These are phyloP conservation scores for Hydropotes inermis DNA, from an alignment of 2,113 vertebrate genomes.

Conservation along the genomic window DNA sequence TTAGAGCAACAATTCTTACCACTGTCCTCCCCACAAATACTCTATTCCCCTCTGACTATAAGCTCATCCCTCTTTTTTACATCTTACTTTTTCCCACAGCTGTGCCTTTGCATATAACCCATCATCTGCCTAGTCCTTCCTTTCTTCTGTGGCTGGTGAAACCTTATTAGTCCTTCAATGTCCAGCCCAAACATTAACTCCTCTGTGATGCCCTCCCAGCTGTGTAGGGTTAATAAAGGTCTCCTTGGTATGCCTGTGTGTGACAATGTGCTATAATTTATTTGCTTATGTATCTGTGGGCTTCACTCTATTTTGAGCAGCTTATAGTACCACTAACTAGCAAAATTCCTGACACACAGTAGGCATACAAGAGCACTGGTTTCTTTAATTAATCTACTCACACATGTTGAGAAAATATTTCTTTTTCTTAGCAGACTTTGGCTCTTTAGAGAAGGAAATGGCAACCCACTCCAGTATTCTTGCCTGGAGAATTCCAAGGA, in stretches of 20 bases:
- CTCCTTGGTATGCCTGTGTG: not conserved
- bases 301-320: not conserved
- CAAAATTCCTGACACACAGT: not conserved
- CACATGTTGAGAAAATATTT: not conserved
- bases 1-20: not conserved
- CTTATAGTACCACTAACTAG: not conserved
- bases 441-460: not conserved
- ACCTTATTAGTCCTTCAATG: not conserved
- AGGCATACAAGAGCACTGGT: not conserved
- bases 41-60: not conserved
- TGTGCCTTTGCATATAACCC: not conserved
- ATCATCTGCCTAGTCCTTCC: not conserved
- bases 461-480: not conserved
- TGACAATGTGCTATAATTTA: not conserved
- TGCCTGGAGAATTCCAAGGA: not conserved
- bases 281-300: not conserved
- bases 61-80: not conserved
- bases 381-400: not conserved
- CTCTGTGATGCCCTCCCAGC: not conserved
- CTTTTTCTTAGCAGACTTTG: not conserved
- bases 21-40: not conserved
- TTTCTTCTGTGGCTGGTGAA: not conserved
- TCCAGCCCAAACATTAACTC: not conserved
- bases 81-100: not conserved
- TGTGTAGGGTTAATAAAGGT: not conserved